A percentile compares a stretch with the other conserved stretches of the same genome.
These are phyloP conservation scores for Automeris io DNA, from an alignment of 2,888 invertebrate genomes.

Conservation along the genomic window DNA sequence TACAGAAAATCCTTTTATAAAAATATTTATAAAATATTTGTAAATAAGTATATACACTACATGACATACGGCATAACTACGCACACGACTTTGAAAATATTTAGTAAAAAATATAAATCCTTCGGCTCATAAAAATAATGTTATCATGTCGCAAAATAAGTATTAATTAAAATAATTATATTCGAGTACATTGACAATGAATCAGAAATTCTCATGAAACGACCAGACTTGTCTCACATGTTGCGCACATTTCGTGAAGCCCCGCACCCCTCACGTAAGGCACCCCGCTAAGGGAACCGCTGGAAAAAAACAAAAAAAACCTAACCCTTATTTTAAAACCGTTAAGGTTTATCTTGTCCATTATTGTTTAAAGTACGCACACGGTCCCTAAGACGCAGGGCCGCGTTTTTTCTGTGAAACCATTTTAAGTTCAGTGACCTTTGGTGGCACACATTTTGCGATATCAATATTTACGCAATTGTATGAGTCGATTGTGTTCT, in stretches of 20 bases:
- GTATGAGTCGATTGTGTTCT: background rate
- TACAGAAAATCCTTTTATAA: too few relatives aligned
- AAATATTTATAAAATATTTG: too few relatives aligned
- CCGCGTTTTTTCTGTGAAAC: conserved; percentile 35
- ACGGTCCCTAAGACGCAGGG: conserved; percentile 26
- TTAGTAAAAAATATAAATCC: background rate
- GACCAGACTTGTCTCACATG: conserved; percentile 52
- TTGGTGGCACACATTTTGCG: conserved; percentile 21
- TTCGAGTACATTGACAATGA: conserved; percentile 44
- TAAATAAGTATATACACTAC: too few relatives aligned
- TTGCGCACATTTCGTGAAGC: conserved; percentile 55
- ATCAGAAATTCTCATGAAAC: conserved; percentile 70
- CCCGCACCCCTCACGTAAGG: conserved; percentile 32
- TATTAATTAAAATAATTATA: conserved; percentile 22
- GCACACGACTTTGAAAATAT: too few relatives aligned
- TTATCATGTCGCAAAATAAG: conserved; percentile 15
- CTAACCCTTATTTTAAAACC: conserved; percentile 23
- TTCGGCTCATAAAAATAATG: background rate
- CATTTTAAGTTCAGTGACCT: conserved; percentile 40
- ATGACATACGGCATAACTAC: too few relatives aligned
- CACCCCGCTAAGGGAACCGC: conserved; percentile 57
- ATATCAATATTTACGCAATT: background rate
- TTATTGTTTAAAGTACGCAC: conserved; percentile 2
- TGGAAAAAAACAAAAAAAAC: conserved; percentile 67
- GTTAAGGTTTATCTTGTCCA: conserved; percentile 21